Percentiles rank a stretch among this genome's conserved stretches.
These are phyloP conservation scores for Scaptomyza parva DNA, from an alignment of 2,888 invertebrate genomes.

Conservation along the genomic window DNA sequence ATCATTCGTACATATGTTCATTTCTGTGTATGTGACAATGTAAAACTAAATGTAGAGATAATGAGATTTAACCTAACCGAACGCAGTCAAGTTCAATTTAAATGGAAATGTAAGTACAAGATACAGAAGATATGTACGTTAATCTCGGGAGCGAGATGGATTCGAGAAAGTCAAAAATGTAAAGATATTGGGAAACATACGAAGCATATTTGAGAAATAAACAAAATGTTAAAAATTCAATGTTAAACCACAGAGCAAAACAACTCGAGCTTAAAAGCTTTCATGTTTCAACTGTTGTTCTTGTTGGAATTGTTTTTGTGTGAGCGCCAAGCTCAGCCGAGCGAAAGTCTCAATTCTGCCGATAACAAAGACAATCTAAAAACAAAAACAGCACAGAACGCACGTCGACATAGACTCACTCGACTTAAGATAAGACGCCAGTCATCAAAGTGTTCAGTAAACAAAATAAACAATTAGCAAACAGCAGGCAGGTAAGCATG, in stretches of 20 bases:
- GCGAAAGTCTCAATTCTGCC: slow-evolving; percentile 1
- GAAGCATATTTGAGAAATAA: slow-evolving; percentile 56
- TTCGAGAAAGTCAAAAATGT: slow-evolving; percentile 52
- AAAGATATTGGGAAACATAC: slow-evolving; percentile 61
- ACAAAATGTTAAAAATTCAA: slow-evolving; percentile 55
- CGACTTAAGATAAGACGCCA: slow-evolving; percentile 7
- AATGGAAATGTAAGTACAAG: slow-evolving; percentile 53
- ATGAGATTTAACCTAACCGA: slow-evolving; percentile 9
- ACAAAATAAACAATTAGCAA: slow-evolving; percentile 1
- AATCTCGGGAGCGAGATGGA: slow-evolving; percentile 19
- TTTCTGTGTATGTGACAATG: slow-evolving; percentile 6
- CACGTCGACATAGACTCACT: slow-evolving; percentile 1
- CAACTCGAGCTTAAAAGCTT: slow-evolving; percentile 23
- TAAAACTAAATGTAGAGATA: slow-evolving; percentile 24
- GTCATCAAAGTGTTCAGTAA: slow-evolving; percentile 12
- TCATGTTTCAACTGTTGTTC: neutral
- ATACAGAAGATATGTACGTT: slow-evolving; percentile 23
- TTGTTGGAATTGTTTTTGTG: neutral
- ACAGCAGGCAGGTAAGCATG: slow-evolving; percentile 14
- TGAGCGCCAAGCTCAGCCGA: slow-evolving; percentile 36
- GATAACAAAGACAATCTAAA: slow-evolving; percentile 44
- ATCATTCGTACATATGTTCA: slow-evolving; percentile 22
- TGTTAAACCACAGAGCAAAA: slow-evolving; percentile 27
- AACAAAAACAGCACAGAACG: slow-evolving; percentile 23
- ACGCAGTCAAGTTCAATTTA: slow-evolving; percentile 45